A percentile compares a stretch with the other conserved stretches of the same genome.
phyloP scores from a whole-genome alignment of 2,113 vertebrate species.

The Dolichotis patagonum region DNA sequence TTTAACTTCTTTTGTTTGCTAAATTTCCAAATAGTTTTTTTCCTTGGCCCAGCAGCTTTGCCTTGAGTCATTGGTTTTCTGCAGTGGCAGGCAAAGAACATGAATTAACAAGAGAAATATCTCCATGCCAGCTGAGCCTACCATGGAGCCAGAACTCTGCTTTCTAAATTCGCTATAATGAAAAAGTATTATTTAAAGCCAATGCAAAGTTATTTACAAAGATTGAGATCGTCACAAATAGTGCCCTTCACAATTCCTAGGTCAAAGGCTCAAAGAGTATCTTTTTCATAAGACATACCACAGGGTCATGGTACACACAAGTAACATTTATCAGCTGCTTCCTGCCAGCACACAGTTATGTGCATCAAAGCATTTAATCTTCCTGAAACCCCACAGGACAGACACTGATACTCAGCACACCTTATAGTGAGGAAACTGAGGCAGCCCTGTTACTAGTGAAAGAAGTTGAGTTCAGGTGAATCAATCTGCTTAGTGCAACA shows the following conservation, averaged over 20 bases:
- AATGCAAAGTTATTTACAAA: not conserved
- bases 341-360: too few relatives aligned
- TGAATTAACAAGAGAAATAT: not conserved
- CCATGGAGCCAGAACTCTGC: not conserved
- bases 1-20: not conserved
- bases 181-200: constrained; percentile 18
- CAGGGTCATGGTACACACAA: not conserved
- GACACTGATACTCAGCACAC: too few relatives aligned
- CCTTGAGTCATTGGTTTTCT: not conserved
- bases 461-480: not conserved
- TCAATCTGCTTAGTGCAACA: not conserved
- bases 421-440: not conserved
- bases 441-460: not conserved
- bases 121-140: not conserved
- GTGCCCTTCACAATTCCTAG: not conserved
- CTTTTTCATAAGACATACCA: not conserved
- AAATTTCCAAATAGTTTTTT: not conserved
- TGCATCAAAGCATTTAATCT: not conserved
- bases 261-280: not conserved
- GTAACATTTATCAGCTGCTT: not conserved
- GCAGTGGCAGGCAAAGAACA: not conserved
- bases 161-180: not conserved
- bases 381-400: not conserved
- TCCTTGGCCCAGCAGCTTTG: not conserved
- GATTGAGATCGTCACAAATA: not conserved